A percentile compares a stretch with the other conserved stretches of the same genome.
Conservation (phyloP, 2,797 vertebrate species). For the Poeciliopsis paucimaculata region DNA sequence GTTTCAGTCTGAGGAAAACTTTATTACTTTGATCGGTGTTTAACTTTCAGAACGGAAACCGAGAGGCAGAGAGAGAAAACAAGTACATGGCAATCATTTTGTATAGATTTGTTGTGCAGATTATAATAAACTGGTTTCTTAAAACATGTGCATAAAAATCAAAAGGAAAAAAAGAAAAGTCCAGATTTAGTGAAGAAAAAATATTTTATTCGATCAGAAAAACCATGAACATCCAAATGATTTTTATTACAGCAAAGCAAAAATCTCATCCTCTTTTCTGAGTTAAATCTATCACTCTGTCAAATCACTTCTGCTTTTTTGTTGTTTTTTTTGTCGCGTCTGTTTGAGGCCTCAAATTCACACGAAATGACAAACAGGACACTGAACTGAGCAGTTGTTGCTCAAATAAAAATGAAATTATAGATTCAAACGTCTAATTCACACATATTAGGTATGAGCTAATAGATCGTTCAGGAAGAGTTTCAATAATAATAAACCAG, state of each 20-base stretch:
- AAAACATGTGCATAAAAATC: neutral
- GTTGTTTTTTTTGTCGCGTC: neutral
- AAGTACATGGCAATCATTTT: neutral
- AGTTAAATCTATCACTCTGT: too few species aligned
- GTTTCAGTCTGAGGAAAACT: neutral
- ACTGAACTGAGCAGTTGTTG: neutral
- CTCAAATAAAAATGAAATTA: neutral
- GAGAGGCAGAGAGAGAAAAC: neutral
- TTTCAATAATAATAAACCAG: neutral
- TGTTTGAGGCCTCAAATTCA: neutral
- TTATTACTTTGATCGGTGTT: neutral
- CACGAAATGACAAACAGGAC: neutral
- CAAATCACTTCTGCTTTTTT: neutral
- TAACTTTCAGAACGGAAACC: neutral
- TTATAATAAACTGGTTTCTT: neutral
- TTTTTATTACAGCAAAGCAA: constrained; percentile 34
- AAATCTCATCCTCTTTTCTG: constrained; percentile 6
- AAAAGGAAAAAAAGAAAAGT: neutral
- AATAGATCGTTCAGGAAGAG: neutral
- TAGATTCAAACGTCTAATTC: neutral
- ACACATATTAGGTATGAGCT: neutral
- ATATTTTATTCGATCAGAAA: constrained; percentile 44
- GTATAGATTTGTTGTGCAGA: neutral
- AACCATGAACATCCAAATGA: constrained; percentile 26
- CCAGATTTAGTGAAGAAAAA: constrained; percentile 31